phyloP scores from a whole-genome alignment of 2,797 vertebrate genomes.

The Momotus momota region DNA sequence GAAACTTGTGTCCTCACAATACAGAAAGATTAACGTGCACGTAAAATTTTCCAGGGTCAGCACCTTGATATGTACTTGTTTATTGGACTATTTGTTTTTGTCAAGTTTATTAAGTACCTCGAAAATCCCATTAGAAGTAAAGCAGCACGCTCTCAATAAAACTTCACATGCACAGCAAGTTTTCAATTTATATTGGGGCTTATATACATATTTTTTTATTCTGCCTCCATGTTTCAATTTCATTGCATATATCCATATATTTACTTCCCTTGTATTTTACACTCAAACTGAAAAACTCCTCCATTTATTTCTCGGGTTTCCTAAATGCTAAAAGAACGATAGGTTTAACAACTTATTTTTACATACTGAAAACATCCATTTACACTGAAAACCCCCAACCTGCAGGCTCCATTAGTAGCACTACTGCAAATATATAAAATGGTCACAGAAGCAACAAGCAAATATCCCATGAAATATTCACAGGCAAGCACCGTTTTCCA shows the following conservation, averaged over 20 bases:
- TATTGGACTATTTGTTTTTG: not conserved
- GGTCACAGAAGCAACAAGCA: slow-evolving; percentile 22
- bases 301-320: not conserved
- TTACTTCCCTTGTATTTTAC: not conserved
- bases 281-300: not conserved
- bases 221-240: not conserved
- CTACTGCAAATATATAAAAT: not conserved
- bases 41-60: not conserved
- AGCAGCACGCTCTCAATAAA: not conserved
- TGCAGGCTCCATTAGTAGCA: not conserved
- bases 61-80: not conserved
- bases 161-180: not conserved
- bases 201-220: not conserved
- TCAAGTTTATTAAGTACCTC: slow-evolving; percentile 27
- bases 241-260: not conserved
- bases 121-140: slow-evolving; percentile 36
- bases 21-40: not conserved
- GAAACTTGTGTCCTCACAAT: not conserved
- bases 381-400: not conserved
- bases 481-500: slow-evolving; percentile 33
- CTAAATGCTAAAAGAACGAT: not conserved
- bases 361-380: not conserved
- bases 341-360: not conserved
- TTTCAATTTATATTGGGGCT: not conserved
- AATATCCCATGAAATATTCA: slow-evolving; percentile 31